Percentiles rank a stretch among this genome's conserved stretches.
These are phyloP conservation scores for Monopis laevigella DNA, from an alignment of 2,888 invertebrate species.

Conservation along the genomic window DNA sequence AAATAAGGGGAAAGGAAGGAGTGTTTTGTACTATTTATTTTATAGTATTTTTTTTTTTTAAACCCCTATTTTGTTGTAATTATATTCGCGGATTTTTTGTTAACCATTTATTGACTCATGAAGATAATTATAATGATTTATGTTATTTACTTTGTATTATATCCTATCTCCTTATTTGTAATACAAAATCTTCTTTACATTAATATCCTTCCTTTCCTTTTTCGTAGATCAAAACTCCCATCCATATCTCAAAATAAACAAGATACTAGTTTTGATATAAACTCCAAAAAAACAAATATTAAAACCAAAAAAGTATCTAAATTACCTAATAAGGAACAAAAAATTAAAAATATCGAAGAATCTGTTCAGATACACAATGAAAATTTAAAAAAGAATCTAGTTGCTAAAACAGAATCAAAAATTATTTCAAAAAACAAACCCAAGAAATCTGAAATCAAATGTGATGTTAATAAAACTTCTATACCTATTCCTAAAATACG, in stretches of 20 bases:
- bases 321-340: constrained; percentile 40
- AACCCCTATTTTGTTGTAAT: no score
- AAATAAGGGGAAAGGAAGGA: constrained; percentile 67
- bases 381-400: constrained; percentile 16
- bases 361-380: constrained; percentile 44
- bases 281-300: constrained; percentile 22
- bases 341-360: constrained; percentile 49
- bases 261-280: constrained; percentile 38
- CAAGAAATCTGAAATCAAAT: constrained; percentile 19
- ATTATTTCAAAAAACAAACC: constrained; percentile 17
- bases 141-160: constrained; percentile 23
- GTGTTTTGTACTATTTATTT: constrained; percentile 19
- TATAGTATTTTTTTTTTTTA: constrained; percentile 19
- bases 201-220: constrained; percentile 56
- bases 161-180: constrained; percentile 66
- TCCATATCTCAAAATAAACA: constrained; percentile 33
- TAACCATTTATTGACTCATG: no score
- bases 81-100: no score
- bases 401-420: background rate
- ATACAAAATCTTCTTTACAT: constrained; percentile 18
- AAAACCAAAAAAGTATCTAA: constrained; percentile 32
- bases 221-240: constrained; percentile 44
- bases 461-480: constrained; percentile 31
- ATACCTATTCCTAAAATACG: constrained; percentile 38
- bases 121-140: no score